phyloP scores from a whole-genome alignment of 2,888 invertebrate genomes.

The Drosophila dives region DNA sequence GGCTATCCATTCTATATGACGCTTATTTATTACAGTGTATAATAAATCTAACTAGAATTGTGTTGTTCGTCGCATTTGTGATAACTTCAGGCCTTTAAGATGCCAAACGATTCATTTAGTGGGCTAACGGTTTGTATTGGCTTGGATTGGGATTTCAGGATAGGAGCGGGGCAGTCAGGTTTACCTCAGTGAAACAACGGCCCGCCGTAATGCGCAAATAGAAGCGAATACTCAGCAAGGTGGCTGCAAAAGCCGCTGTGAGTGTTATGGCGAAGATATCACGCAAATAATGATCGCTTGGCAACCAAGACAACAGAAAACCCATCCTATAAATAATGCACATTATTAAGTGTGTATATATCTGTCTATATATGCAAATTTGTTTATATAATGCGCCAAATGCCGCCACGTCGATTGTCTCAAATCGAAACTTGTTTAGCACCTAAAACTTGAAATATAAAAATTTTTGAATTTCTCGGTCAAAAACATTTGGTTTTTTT shows the following conservation, averaged over 20 bases:
- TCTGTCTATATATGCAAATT: constrained; percentile 58
- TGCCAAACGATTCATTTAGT: constrained; percentile 4
- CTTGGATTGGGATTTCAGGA: background rate
- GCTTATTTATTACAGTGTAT: constrained; percentile 1
- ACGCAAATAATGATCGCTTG: constrained; percentile 75
- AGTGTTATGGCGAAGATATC: constrained; percentile 76
- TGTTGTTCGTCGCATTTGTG: background rate
- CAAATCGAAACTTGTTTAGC: constrained; percentile 59
- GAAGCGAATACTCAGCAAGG: constrained; percentile 81
- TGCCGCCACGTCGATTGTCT: constrained; percentile 29
- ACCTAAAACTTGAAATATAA: constrained; percentile 18
- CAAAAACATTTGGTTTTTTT: constrained; percentile 1
- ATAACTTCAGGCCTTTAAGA: background rate
- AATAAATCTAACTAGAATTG: background rate
- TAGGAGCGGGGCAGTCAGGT: constrained; percentile 12
- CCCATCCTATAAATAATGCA: constrained; percentile 81
- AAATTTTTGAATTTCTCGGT: constrained; percentile 27
- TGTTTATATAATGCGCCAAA: constrained; percentile 51
- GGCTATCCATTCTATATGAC: background rate
- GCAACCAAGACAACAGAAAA: constrained; percentile 73
- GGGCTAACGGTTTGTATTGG: background rate
- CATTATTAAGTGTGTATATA: constrained; percentile 30
- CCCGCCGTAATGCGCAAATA: constrained; percentile 82
- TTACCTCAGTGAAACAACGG: constrained; percentile 83
- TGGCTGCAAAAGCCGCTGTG: constrained; percentile 76